phyloP scores from a whole-genome alignment of 2,888 invertebrate species.

The Athalia rosae region DNA sequence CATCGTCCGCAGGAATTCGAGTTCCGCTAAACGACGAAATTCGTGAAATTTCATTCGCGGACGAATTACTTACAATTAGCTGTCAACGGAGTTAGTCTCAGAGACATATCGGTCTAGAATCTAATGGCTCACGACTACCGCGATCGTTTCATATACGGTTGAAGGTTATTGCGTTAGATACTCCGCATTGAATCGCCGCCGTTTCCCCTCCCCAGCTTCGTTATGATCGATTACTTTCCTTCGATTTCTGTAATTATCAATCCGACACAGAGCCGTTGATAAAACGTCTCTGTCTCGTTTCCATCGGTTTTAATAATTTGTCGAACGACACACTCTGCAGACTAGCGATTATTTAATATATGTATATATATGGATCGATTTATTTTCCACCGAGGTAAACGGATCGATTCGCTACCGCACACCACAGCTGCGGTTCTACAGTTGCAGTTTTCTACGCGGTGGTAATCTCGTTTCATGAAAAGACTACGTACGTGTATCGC shows the following conservation, averaged over 20 bases:
- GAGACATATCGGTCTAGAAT: constrained; percentile 5
- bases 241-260: constrained; percentile 23
- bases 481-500: background rate
- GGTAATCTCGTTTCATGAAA: background rate
- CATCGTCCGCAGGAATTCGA: background rate
- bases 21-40: background rate
- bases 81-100: background rate
- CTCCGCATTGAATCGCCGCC: background rate
- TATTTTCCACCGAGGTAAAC: background rate
- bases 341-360: background rate
- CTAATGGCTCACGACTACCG: constrained; percentile 13
- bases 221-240: constrained; percentile 3
- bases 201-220: background rate
- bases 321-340: background rate
- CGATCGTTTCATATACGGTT: constrained; percentile 24
- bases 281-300: background rate
- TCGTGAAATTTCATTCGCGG: background rate
- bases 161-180: background rate
- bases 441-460: background rate
- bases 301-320: background rate
- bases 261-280: background rate
- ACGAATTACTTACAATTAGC: background rate
- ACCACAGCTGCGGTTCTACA: background rate
- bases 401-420: background rate
- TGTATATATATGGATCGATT: too few species aligned